These are phyloP conservation scores for Drosophila stalkeri DNA, from an alignment of 2,888 invertebrate genomes.

Conservation along the genomic window DNA sequence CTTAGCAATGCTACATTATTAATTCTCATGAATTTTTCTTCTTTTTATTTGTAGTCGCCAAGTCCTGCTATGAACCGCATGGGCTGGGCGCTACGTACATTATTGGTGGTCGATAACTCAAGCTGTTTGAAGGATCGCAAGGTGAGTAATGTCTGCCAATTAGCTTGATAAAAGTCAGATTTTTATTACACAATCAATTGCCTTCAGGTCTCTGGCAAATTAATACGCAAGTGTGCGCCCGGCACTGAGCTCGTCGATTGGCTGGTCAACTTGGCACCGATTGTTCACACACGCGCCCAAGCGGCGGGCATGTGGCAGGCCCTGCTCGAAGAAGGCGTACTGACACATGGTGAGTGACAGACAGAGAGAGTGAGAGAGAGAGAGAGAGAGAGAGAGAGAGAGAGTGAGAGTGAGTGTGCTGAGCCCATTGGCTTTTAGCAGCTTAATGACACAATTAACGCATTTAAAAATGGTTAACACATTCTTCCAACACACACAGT, in stretches of 20 bases:
- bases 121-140: constrained; percentile 89
- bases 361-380: not conserved
- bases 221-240: constrained; percentile 90
- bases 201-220: constrained; percentile 86
- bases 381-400: not conserved
- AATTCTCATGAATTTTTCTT: not conserved
- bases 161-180: constrained; percentile 6
- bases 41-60: constrained; percentile 85
- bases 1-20: not conserved
- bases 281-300: constrained; percentile 89
- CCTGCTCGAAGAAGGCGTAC: constrained; percentile 91
- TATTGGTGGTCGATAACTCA: constrained; percentile 88
- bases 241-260: constrained; percentile 93
- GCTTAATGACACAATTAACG: constrained; percentile 35
- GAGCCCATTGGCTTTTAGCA: not conserved
- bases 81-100: constrained; percentile 89
- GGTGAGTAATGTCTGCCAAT: constrained; percentile 71
- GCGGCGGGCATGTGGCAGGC: constrained; percentile 94
- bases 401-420: no score
- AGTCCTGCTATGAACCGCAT: constrained; percentile 89
- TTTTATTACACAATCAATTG: constrained; percentile 13
- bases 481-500: constrained; percentile 85
- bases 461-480: constrained; percentile 34
- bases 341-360: constrained; percentile 89
- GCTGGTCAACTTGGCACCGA: constrained; percentile 88